Evolutionary conservation across 2,888 invertebrate species (phyloP).

Genomic region (Philereme transversata): DNA sequence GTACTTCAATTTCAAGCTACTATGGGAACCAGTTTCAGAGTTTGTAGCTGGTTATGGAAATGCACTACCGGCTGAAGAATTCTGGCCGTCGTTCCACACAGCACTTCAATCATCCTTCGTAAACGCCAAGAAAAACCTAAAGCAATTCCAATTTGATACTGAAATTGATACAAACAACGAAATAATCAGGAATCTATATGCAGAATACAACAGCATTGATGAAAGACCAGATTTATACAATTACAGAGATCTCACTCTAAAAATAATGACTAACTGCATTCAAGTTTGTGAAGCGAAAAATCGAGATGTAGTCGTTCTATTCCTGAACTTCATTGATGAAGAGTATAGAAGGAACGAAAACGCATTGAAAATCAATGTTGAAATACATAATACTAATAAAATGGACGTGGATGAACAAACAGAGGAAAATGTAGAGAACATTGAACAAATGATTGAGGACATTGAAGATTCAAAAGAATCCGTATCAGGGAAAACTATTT

Average conservation of each 20-base stretch:
- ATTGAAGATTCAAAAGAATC: conserved; percentile 60
- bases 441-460: conserved; percentile 65
- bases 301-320: conserved; percentile 90
- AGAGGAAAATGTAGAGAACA: conserved; percentile 57
- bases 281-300: conserved; percentile 92
- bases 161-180: conserved; percentile 63
- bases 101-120: conserved; percentile 82
- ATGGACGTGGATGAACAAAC: conserved; percentile 61
- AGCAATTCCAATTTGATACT: conserved; percentile 60
- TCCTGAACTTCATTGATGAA: conserved; percentile 91
- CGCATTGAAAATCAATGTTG: conserved; percentile 83
- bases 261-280: conserved; percentile 89
- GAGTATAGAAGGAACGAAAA: conserved; percentile 74
- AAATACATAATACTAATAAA: conserved; percentile 75
- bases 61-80: conserved; percentile 83
- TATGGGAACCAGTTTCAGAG: conserved; percentile 93
- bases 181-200: conserved; percentile 62
- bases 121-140: conserved; percentile 69
- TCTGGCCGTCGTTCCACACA: conserved; percentile 88
- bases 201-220: conserved; percentile 67
- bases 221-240: conserved; percentile 89
- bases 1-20: conserved; percentile 93
- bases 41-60: conserved; percentile 90
- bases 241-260: conserved; percentile 92
- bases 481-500: conserved; percentile 71